Evolutionary conservation across 2,888 invertebrate genomes (phyloP), one percentile per base, ranked within the genome.

Genomic region (Synanthedon vespiformis): DNA sequence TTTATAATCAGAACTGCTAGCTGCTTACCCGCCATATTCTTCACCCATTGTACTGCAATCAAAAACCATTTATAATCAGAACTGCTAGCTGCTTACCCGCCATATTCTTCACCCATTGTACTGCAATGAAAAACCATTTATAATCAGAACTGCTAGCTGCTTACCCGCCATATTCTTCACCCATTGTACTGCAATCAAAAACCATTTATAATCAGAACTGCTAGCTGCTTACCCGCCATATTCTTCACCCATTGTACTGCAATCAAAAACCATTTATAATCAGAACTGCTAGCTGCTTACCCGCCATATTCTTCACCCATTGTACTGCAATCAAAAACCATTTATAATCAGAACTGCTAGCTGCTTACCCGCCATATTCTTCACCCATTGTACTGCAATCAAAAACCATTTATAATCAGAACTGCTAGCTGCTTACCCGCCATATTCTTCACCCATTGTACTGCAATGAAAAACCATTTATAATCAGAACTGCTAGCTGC

Each of bases 21-120:
- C 40, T 54, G 52, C 34, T 53, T 56, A 2, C 60, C 58, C 2
- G 54, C 27, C 1, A n/a, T 13, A 12, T 44, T 44, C 14, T 12
- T 44, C 12, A 13, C 44, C 44, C 44, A 44, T 6, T n/a, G n/a
- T 14, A 44, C 44, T 44, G 13, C 44, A 44, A 44, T 34, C 8
- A 34, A 10, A 34, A 34, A 34, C 10, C 34, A 34, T 34, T 34
- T 34, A 34, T 10, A 34, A 34, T 10, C 8, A 34, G n/a, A 34
- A 10, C 8, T 11, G 58, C 52, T 40, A 60, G 40, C 40, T 54
- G 52, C 34, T 53, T 56, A 2, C 60, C 58, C 2, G 54, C 27
- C 1, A n/a, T 13, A 12, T 44, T 44, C 14, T 12, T 44, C 12
- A 13, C 44, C 44, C 44, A 44, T 6, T n/a, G n/a, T 14, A 44